Evolutionary conservation across 2,888 invertebrate genomes (phyloP).

Genomic region (Neria commutata): DNA sequence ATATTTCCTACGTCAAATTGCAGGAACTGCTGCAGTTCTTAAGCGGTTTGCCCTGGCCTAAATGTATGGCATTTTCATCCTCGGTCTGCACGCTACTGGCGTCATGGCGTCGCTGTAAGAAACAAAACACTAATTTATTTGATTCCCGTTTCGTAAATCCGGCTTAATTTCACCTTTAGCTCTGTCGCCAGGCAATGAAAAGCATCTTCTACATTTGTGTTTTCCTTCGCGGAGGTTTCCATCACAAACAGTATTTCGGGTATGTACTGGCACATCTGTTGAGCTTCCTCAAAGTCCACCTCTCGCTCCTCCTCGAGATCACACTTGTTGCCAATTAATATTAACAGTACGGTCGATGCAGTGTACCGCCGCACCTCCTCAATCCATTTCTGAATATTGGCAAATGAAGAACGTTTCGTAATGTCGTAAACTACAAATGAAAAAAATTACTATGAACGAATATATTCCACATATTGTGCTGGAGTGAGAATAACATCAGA

Average conservation of each 20-base stretch:
- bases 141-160: background rate
- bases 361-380: slow-evolving; percentile 95
- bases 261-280: slow-evolving; percentile 83
- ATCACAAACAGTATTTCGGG: slow-evolving; percentile 86
- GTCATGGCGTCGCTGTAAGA: slow-evolving; percentile 79
- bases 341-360: slow-evolving; percentile 87
- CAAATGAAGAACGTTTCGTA: slow-evolving; percentile 88
- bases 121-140: background rate
- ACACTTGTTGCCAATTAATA: slow-evolving; percentile 92
- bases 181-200: slow-evolving; percentile 86
- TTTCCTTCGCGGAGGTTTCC: slow-evolving; percentile 91
- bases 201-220: slow-evolving; percentile 87
- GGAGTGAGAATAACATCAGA: no score
- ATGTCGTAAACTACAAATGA: slow-evolving; percentile 97
- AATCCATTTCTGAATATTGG: slow-evolving; percentile 92
- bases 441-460: background rate
- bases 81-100: slow-evolving; percentile 68
- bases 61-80: slow-evolving; percentile 69
- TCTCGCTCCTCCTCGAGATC: slow-evolving; percentile 81
- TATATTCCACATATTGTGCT: no score
- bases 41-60: slow-evolving; percentile 72
- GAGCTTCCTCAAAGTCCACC: slow-evolving; percentile 85
- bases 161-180: slow-evolving; percentile 70
- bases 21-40: slow-evolving; percentile 72
- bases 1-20: slow-evolving; percentile 59